Evolutionary conservation across 1,140 invertebrate genomes (phyloP).

Genomic region (Grapholita molesta): DNA sequence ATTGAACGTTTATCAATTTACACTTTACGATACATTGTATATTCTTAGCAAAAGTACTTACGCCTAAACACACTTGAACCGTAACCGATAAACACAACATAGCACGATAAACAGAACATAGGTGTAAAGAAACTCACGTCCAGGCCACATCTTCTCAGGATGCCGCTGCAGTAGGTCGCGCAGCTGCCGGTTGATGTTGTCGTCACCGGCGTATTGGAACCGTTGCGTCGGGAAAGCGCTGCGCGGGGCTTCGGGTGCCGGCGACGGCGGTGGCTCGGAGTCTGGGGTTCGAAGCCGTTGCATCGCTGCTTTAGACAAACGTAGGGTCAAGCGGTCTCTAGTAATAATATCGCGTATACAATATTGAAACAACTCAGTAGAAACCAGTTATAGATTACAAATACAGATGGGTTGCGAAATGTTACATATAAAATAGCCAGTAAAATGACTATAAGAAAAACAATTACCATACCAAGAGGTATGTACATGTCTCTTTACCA

Average conservation of each 20-base stretch:
- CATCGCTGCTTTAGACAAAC: conserved; percentile 51
- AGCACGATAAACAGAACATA: too few species aligned
- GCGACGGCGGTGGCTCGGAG: conserved; percentile 48
- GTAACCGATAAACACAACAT: too few species aligned
- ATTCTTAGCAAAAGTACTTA: too few species aligned
- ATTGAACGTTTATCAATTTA: too few species aligned
- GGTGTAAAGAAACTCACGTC: conserved; percentile 50
- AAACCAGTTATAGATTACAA: too few species aligned
- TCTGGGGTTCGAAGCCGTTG: conserved; percentile 61
- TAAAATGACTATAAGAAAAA: too few species aligned
- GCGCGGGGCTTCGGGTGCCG: conserved; percentile 41
- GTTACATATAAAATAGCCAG: too few species aligned
- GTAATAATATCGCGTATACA: background rate
- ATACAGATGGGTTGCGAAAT: too few species aligned
- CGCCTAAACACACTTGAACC: too few species aligned
- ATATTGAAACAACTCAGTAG: background rate
- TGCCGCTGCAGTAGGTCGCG: conserved; percentile 90
- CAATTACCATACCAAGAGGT: too few species aligned
- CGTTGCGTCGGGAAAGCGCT: conserved; percentile 55
- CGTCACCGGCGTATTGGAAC: conserved; percentile 58
- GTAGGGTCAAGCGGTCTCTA: background rate
- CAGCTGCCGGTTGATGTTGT: conserved; percentile 84
- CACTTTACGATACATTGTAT: too few species aligned
- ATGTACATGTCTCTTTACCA: too few species aligned
- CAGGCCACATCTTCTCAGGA: conserved; percentile 72